Evolutionary conservation across 2,797 vertebrate species (phyloP), one percentile per base, ranked within the genome.

Genomic region (Cyclopterus lumpus): DNA sequence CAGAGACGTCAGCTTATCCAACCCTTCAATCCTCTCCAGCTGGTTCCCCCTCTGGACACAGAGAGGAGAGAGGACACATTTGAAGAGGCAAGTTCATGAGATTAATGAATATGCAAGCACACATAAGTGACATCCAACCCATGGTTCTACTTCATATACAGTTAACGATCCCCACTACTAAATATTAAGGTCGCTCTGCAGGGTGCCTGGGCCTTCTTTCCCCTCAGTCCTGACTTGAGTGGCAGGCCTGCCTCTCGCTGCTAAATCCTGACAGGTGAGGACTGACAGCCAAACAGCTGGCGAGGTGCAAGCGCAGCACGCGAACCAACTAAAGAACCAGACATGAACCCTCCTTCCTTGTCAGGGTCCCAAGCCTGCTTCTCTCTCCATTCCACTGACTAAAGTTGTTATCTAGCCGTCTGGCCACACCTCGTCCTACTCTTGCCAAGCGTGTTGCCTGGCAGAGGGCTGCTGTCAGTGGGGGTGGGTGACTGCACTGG

Each of bases 11-110:
- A 97, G 82, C 4, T 86, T 90, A 62, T 95, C 94, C 83, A 99
- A 77, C 28, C 96, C 96, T 30, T 93, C 91, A 40, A 95, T 94
- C 51, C 75, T 94, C 83, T 92, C 85, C 51, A 99, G 94, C 76
- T 89, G 88, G 90, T 99, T 99, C 36, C 90, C 95, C 71, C 92
- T 95, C 98, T 99, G 85, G 48, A 87, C 48, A 71, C 10, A 77
- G 67, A 87, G 18, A 73, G 48, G 66, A 59, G 36, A 44, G 49
- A 81, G 61, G 53, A 65, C 44, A 75, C 9, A 58, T 63, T 63
- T 53, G 55, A 76, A 40, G 67, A 63, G 34, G 6, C 20, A 40
- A 62, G 46, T 53, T 30, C 26, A 55, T 71, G 51, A 75, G 32
- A 30, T 61, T 55, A 40, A 87, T 77, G 54, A 49, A 81, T 71